These are phyloP conservation scores for Formica aserva DNA, from an alignment of 2,888 invertebrate species.

Conservation along the genomic window DNA sequence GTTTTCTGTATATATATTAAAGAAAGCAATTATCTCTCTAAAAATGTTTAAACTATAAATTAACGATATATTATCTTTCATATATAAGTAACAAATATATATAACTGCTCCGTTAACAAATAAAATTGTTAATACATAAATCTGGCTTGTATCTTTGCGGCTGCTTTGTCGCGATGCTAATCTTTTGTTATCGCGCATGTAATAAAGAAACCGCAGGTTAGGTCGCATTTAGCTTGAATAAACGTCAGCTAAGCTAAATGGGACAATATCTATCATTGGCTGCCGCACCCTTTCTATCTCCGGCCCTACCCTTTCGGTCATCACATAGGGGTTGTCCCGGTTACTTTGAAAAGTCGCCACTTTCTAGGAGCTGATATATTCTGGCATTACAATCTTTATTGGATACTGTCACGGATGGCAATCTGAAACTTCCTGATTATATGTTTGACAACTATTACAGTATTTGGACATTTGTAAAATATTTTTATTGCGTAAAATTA, in stretches of 20 bases:
- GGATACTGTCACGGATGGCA: constrained; percentile 24
- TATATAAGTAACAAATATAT: background rate
- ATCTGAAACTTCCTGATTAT: constrained; percentile 33
- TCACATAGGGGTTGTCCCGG: constrained; percentile 64
- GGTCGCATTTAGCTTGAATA: constrained; percentile 74
- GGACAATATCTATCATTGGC: constrained; percentile 77
- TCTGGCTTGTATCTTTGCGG: constrained; percentile 34
- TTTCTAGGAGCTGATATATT: constrained; percentile 50
- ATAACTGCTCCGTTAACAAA: background rate
- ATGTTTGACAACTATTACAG: background rate
- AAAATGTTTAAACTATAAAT: background rate
- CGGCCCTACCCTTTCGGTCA: constrained; percentile 80
- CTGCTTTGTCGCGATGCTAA: constrained; percentile 60
- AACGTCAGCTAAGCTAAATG: constrained; percentile 77
- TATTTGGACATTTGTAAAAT: constrained; percentile 6
- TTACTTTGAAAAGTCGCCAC: constrained; percentile 59
- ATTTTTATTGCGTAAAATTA: constrained; percentile 16
- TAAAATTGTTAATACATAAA: constrained; percentile 1
- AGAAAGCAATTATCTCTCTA: background rate
- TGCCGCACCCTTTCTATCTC: constrained; percentile 79
- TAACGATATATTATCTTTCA: background rate
- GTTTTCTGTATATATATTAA: background rate
- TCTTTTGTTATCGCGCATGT: constrained; percentile 57
- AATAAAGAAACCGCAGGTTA: constrained; percentile 66
- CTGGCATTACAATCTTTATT: constrained; percentile 54